These are phyloP conservation scores for Syngnathus typhle DNA, from an alignment of 2,113 vertebrate species.

Conservation along the genomic window DNA sequence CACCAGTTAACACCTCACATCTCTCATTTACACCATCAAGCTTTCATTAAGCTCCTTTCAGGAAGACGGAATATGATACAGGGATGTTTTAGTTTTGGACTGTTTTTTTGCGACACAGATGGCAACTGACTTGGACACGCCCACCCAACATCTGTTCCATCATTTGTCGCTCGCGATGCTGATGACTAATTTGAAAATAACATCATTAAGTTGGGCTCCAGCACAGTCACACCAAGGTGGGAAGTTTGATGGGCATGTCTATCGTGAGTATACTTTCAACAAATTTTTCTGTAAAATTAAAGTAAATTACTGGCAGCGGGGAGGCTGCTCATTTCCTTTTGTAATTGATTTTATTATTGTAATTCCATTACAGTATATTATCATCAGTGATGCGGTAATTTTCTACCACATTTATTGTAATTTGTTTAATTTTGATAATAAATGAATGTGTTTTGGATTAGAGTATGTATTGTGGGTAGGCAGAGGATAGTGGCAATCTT, in stretches of 20 bases:
- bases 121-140: slow-evolving; percentile 35
- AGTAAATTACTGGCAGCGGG: no score
- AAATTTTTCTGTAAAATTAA: not conserved
- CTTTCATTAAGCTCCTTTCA: slow-evolving; percentile 1
- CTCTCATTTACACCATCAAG: not conserved
- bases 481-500: not conserved
- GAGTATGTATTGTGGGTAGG: no score
- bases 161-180: slow-evolving; percentile 34
- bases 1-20: slow-evolving; percentile 1
- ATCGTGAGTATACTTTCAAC: not conserved
- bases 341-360: no score
- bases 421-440: no score
- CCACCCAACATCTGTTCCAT: slow-evolving; percentile 42
- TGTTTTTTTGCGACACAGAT: slow-evolving; percentile 38
- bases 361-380: no score
- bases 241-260: not conserved
- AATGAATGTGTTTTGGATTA: no score
- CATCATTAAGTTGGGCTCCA: slow-evolving; percentile 18
- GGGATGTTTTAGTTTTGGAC: not conserved
- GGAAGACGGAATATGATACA: not conserved
- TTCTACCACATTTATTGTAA: no score
- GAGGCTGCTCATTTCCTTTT: no score
- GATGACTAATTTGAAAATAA: slow-evolving; percentile 33
- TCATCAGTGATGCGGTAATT: no score
- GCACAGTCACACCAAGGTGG: not conserved